Evolutionary conservation across 1,140 invertebrate genomes (phyloP), one percentile per base, ranked within the genome.

Genomic region (Drosophila carrolli): DNA sequence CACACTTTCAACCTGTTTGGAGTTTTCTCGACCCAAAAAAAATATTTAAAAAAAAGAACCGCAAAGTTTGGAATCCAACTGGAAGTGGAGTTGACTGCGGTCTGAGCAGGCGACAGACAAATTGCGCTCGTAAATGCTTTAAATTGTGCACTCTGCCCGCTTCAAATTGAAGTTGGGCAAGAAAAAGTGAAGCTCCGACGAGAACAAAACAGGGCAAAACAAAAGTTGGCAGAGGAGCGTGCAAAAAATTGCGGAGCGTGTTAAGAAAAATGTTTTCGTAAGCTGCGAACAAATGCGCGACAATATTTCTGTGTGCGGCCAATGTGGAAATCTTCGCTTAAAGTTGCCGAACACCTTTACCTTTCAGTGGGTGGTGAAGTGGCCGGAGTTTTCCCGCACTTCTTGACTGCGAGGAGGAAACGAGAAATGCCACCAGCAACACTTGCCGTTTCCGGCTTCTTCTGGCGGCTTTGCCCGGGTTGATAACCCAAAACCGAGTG

Each of bases 191-290:
- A 46, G 70, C 59, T 62, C 55, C 76, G 50, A 7, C 32, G 47
- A 1, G 62, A 38, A 32, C 73, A 51, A 66, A 76, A 75, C 50
- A 48, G 35, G 16, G 56, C 73, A 29, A 83, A 88, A 86, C 79
- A 80, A 83, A 89, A 86, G 71, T 83, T 83, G 65, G 40, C 70
- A 43, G 55, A 63, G 62, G 47, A 88, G 83, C 84, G 79, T 77
- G 79, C 84, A 86, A 86, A 86, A 86, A 86, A 86, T 86, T 53
- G 79, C 79, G 59, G 75, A 86, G 79, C 83, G 83, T 83, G 83
- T 86, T 89, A 80, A 89, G 83, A 86, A 86, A 89, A 86, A 86
- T 89, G 83, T 86, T 86, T 89, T 73, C 79, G 84, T 86, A 86
- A 86, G 83, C 84, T 86, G 79, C 79, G 79, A 88, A 88, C 84